A percentile compares a stretch with the other conserved stretches of the same genome.
Conservation (phyloP, 2,888 invertebrate genomes). For the Meiosimyza decipiens region DNA sequence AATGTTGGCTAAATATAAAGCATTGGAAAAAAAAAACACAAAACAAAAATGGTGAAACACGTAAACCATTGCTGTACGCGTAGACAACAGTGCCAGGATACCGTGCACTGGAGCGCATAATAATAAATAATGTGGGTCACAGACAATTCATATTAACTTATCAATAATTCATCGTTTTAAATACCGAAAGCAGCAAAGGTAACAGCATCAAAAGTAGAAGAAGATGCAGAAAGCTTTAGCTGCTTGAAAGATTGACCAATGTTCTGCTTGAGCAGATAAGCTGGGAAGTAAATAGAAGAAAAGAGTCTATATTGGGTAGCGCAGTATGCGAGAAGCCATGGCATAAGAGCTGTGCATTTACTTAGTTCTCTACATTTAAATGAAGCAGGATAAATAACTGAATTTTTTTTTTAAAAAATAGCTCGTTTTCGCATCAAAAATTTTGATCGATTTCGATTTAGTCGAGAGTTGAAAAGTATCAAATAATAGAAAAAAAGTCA, state of each 20-base stretch:
- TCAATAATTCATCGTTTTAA: conserved; percentile 49
- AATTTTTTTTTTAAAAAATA: too few species aligned
- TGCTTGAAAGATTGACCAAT: neutral
- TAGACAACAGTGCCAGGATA: conserved; percentile 19
- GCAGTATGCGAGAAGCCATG: neutral
- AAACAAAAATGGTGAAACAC: neutral
- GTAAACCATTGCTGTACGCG: too few species aligned
- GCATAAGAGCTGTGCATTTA: neutral
- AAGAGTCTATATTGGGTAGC: too few species aligned
- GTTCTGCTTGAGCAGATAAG: conserved; percentile 8
- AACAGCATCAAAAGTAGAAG: conserved; percentile 12
- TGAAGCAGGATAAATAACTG: too few species aligned
- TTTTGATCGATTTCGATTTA: too few species aligned
- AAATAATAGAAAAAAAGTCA: too few species aligned
- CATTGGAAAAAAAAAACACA: neutral
- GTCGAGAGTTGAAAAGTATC: too few species aligned
- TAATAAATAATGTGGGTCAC: conserved; percentile 52
- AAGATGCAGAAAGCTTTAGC: neutral
- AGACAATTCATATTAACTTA: conserved; percentile 51
- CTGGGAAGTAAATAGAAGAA: too few species aligned
- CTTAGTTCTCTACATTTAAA: neutral
- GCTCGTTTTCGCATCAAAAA: too few species aligned
- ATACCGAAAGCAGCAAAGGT: conserved; percentile 27
- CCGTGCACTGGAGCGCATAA: conserved; percentile 27
- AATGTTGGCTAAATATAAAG: conserved; percentile 10